Conservation (phyloP, 1,140 invertebrate genomes). For the Mamestra configurata region DNA sequence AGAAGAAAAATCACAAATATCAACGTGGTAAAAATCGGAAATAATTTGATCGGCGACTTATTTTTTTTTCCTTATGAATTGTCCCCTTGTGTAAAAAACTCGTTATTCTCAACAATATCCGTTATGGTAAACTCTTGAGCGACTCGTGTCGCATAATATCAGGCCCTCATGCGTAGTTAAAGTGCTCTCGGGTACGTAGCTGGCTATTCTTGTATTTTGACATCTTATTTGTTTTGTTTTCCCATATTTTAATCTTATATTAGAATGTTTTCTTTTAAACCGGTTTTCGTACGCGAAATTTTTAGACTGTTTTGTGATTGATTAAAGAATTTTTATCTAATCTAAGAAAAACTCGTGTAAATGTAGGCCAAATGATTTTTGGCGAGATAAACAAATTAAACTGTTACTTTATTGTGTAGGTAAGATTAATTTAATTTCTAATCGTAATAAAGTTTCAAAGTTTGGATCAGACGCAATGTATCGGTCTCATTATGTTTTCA, state of each 20-base stretch:
- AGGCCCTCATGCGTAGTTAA: conserved; percentile 18
- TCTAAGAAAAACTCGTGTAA: no score
- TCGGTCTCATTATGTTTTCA: neutral
- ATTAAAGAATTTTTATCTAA: no score
- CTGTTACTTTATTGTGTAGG: no score
- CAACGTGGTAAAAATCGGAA: conserved; percentile 10
- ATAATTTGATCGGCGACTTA: conserved; percentile 35
- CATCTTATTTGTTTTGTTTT: conserved; percentile 8
- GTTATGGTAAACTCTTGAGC: conserved; percentile 40
- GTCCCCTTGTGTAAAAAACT: conserved; percentile 43
- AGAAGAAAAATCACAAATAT: neutral
- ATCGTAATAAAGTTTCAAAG: no score
- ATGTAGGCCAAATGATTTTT: no score
- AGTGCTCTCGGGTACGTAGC: conserved; percentile 16
- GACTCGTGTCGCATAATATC: conserved; percentile 34
- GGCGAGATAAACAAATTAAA: no score
- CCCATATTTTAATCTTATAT: neutral
- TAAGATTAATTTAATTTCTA: no score
- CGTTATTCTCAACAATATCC: conserved; percentile 43
- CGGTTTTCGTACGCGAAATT: no score
- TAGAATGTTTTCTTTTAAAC: no score
- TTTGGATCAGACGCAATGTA: neutral
- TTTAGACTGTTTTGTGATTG: no score
- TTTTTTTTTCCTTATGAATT: conserved; percentile 29
- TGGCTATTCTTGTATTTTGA: conserved; percentile 30